Evolutionary conservation across 2,113 vertebrate genomes (phyloP), one percentile per base, ranked within the genome.

Genomic region (Anas platyrhynchos): DNA sequence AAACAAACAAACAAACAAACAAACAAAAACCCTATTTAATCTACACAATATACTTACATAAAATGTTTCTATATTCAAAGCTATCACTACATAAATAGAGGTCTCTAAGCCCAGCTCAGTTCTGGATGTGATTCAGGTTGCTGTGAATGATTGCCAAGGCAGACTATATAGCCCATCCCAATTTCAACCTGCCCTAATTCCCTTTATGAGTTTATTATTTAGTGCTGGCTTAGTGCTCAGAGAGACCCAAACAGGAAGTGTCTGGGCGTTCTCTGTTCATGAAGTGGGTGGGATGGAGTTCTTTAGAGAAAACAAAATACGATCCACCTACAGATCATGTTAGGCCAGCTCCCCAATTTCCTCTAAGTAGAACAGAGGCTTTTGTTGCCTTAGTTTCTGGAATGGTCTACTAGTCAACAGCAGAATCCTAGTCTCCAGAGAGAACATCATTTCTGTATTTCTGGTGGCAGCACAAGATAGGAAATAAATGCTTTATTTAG

Each of bases 131-230:
- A 96, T 93, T 96, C 77, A 94, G 50, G 84, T 91, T 95, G 85
- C 82, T 91, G 12, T 83, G 91, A 97, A 77, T 48, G 31, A 58
- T 41, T 94, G 90, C 95, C 93, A 97, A 94, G 75, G 92, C 87
- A 93, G 63, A 78, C 34, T 86, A 5, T 71, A 85, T 58, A 22
- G 73, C 63, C 83, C 89, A 96, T 56, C 88, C 84, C 92, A 83
- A 76, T 58, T 92, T 79, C 90, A 96, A 88, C 83, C 91, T 96
- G 69, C 38, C 69, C 88, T 91, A 94, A 96, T 76, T 96, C 93
- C 93, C 84, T 91, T 96, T 93, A 96, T 67, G 95, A 89, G 68
- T 94, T 97, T 95, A 95, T 89, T 97, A 88, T 92, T 96, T 95
- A 93, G 75, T 80, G 83, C 77, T 92, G 52, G 55, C 77, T 68